Conservation (phyloP, 2,797 vertebrate species). For the Arrhamphus sclerolepis region DNA sequence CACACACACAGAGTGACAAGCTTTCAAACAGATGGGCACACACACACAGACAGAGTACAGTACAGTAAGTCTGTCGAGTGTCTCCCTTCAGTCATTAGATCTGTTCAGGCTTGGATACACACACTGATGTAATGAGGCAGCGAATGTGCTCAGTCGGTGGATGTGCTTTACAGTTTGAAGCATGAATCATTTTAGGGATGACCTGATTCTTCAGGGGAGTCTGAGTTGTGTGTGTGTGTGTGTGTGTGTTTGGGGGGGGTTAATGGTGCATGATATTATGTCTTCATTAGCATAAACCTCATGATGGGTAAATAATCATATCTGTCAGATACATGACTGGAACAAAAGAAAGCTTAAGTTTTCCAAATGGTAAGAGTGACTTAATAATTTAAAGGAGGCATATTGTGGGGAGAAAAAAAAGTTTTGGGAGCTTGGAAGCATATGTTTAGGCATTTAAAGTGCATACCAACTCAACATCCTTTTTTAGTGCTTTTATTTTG, state of each 20-base stretch:
- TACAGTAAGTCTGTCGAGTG: constrained; percentile 52
- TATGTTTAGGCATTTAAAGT: too few species aligned
- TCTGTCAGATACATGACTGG: constrained; percentile 55
- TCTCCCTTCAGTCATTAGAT: constrained; percentile 60
- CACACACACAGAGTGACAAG: constrained; percentile 17
- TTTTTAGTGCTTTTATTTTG: too few species aligned
- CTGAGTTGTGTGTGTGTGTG: constrained; percentile 15
- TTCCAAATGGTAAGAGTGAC: constrained; percentile 1
- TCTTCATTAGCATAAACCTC: constrained; percentile 66
- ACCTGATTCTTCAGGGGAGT: constrained; percentile 66
- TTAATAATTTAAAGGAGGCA: too few species aligned
- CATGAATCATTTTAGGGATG: constrained; percentile 60
- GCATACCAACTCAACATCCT: too few species aligned
- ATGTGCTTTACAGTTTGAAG: constrained; percentile 45
- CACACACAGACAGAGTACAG: constrained; percentile 2
- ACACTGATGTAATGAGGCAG: constrained; percentile 56
- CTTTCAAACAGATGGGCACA: constrained; percentile 16
- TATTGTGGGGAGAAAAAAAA: too few species aligned
- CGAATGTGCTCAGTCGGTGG: constrained; percentile 31
- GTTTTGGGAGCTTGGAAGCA: too few species aligned
- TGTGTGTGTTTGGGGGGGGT: constrained; percentile 17
- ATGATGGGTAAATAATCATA: constrained; percentile 63
- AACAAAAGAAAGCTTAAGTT: constrained; percentile 38
- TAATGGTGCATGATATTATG: constrained; percentile 67
- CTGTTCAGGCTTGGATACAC: constrained; percentile 61